These are phyloP conservation scores for Parazoanthus swiftii DNA, from an alignment of 92 coral and sea anemone species.

Conservation along the genomic window DNA sequence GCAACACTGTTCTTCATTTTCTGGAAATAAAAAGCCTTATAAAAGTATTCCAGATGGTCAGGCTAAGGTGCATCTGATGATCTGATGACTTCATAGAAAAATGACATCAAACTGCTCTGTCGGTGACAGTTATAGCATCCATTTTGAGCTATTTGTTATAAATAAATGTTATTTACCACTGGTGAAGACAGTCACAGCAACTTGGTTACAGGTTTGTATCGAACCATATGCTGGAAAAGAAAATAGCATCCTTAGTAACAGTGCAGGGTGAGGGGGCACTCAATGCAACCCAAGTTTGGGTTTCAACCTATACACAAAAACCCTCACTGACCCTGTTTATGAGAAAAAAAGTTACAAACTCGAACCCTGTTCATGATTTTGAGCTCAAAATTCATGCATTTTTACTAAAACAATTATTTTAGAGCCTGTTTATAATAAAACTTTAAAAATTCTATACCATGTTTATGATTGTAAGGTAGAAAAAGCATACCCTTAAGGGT, in stretches of 20 bases:
- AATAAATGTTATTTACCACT: background rate
- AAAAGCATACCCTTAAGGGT: no score
- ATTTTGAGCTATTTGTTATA: background rate
- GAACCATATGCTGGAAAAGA: conserved; percentile 1
- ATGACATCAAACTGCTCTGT: background rate
- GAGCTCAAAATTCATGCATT: no score
- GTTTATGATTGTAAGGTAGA: no score
- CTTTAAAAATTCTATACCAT: no score
- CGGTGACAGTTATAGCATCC: background rate
- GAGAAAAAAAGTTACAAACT: no score
- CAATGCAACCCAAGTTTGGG: no score
- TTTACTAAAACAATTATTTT: no score
- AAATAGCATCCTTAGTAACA: background rate
- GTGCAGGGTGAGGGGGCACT: no score
- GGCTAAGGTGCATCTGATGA: background rate
- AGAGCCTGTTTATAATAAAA: no score
- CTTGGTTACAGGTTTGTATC: background rate
- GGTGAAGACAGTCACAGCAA: background rate
- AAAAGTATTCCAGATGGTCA: background rate
- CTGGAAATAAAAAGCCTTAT: background rate
- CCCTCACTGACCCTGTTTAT: no score
- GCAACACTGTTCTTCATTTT: background rate
- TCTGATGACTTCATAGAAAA: background rate
- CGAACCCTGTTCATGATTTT: no score
- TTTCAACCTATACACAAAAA: no score